Conservation (phyloP, 2,888 invertebrate genomes). For the Drosophila pseudotalamancana region DNA sequence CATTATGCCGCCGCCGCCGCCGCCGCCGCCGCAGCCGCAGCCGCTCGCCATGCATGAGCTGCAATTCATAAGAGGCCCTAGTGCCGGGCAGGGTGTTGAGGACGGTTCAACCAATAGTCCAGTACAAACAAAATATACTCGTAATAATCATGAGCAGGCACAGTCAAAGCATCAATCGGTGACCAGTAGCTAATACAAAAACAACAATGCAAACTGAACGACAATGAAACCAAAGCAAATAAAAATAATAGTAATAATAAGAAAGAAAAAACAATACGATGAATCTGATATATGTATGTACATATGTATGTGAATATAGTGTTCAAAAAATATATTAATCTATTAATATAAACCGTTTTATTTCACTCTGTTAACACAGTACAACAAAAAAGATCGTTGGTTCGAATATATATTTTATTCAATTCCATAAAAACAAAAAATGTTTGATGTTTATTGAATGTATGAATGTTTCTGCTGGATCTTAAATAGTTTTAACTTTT, state of each 20-base stretch:
- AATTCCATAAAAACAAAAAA: too few species aligned
- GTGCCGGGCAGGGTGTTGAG: slow-evolving; percentile 1
- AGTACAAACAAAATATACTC: slow-evolving; percentile 63
- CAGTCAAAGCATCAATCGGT: slow-evolving; percentile 53
- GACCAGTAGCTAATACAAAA: slow-evolving; percentile 45
- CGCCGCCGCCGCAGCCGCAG: slow-evolving; percentile 43
- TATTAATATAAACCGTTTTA: too few species aligned
- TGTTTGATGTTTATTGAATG: too few species aligned
- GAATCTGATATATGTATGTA: slow-evolving; percentile 36
- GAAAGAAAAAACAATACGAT: slow-evolving; percentile 24
- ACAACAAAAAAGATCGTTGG: too few species aligned
- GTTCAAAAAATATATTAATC: too few species aligned
- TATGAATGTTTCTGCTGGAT: too few species aligned
- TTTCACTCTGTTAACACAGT: neutral
- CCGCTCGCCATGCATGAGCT: slow-evolving; percentile 72
- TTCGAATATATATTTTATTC: too few species aligned
- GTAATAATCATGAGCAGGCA: slow-evolving; percentile 44
- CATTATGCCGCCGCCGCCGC: slow-evolving; percentile 64
- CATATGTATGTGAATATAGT: too few species aligned
- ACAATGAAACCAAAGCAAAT: slow-evolving; percentile 37
- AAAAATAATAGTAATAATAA: slow-evolving; percentile 39
- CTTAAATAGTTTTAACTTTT: too few species aligned
- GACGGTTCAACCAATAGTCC: slow-evolving; percentile 22
- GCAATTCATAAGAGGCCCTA: slow-evolving; percentile 14
- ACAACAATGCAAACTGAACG: slow-evolving; percentile 33